Evolutionary conservation across 2,888 invertebrate species (phyloP).

Genomic region (Pegoplata infirma): DNA sequence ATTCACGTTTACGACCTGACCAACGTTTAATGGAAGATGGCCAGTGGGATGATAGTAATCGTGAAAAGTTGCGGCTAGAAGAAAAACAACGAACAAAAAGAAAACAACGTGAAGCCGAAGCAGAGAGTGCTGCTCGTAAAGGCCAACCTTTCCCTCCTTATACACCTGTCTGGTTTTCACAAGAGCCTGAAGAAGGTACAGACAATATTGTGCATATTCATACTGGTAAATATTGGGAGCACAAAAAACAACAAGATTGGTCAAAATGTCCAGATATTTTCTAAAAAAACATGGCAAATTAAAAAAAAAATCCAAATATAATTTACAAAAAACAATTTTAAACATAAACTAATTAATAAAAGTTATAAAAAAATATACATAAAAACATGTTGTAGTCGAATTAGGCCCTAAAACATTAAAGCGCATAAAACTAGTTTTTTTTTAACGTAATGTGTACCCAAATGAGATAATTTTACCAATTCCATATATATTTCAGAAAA

Average conservation of each 20-base stretch:
- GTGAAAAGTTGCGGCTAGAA: constrained; percentile 91
- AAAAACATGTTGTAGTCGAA: constrained; percentile 55
- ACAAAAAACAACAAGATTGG: constrained; percentile 94
- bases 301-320: constrained; percentile 48
- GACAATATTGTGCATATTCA: constrained; percentile 87
- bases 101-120: constrained; percentile 87
- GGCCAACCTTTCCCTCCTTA: constrained; percentile 84
- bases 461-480: too few species aligned
- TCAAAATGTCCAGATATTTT: constrained; percentile 91
- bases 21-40: constrained; percentile 98
- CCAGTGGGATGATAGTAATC: constrained; percentile 93
- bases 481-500: too few species aligned
- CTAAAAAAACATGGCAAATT: constrained; percentile 65
- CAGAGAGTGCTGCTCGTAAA: constrained; percentile 84
- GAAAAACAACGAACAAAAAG: constrained; percentile 95
- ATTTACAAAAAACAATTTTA: constrained; percentile 40
- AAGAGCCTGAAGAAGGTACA: constrained; percentile 85
- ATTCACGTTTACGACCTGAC: constrained; percentile 94
- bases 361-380: constrained; percentile 34
- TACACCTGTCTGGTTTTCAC: constrained; percentile 93
- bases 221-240: constrained; percentile 94
- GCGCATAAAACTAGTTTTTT: constrained; percentile 29
- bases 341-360: constrained; percentile 41
- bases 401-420: constrained; percentile 55
- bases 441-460: too few species aligned